These are phyloP conservation scores for Acrobasis repandana DNA, from an alignment of 2,888 invertebrate species.

Conservation along the genomic window DNA sequence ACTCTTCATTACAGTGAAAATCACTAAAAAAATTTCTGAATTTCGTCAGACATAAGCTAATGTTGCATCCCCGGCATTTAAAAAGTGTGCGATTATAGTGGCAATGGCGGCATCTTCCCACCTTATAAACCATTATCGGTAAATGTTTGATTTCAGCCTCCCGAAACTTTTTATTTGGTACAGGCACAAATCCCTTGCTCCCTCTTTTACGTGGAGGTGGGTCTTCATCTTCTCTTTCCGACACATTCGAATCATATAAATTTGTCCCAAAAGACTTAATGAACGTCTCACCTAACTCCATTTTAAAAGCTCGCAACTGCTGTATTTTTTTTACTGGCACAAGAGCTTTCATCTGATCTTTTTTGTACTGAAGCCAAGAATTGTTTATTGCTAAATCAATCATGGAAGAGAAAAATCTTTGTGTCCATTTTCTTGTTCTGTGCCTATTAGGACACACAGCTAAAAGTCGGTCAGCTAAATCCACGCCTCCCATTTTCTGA, in stretches of 20 bases:
- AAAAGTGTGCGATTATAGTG: not conserved
- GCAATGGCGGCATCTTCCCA: slow-evolving; percentile 1
- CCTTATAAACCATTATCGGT: no score
- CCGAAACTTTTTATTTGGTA: no score
- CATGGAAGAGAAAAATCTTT: slow-evolving; percentile 31
- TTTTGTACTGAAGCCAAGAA: slow-evolving; percentile 29
- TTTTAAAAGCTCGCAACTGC: slow-evolving; percentile 7
- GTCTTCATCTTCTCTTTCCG: not conserved
- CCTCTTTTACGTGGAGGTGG: not conserved
- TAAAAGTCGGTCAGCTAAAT: slow-evolving; percentile 31
- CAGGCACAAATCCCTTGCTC: not conserved
- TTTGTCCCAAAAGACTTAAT: not conserved
- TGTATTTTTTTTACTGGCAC: slow-evolving; percentile 14
- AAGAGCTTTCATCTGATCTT: not conserved
- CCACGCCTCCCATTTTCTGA: slow-evolving; percentile 32
- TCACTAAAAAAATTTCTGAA: not conserved
- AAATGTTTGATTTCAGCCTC: no score
- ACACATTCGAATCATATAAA: not conserved
- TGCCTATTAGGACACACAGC: slow-evolving; percentile 30
- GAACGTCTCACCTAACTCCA: not conserved
- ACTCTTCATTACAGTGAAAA: not conserved
- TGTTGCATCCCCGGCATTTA: not conserved
- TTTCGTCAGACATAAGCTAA: not conserved
- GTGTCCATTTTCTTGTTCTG: slow-evolving; percentile 31
- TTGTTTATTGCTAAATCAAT: slow-evolving; percentile 31